These are phyloP conservation scores for Drosophila asahinai DNA, from an alignment of 1,140 invertebrate species.

Conservation along the genomic window DNA sequence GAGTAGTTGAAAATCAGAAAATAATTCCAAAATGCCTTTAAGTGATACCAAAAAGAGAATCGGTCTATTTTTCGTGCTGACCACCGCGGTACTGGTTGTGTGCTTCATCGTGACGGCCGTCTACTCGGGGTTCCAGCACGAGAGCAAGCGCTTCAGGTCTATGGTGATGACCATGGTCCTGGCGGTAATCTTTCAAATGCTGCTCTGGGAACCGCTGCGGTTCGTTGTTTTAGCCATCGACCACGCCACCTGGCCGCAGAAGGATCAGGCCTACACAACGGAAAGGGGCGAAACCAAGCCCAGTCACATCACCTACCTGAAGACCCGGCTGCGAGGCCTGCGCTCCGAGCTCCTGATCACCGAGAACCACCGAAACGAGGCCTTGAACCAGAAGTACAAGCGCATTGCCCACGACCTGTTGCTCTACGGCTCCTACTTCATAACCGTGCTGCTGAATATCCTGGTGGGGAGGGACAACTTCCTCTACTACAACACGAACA, in stretches of 20 bases:
- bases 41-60: not conserved
- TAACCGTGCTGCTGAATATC: constrained; percentile 41
- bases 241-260: constrained; percentile 41
- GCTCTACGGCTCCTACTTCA: constrained; percentile 54
- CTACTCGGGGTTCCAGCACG: constrained; percentile 47
- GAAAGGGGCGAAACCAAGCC: not conserved
- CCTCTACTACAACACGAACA: constrained; percentile 43
- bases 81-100: not conserved
- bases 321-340: constrained; percentile 29
- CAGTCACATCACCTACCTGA: constrained; percentile 43
- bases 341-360: constrained; percentile 54
- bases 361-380: constrained; percentile 52
- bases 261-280: not conserved
- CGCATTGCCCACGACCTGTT: constrained; percentile 49
- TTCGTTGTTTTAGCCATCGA: constrained; percentile 40
- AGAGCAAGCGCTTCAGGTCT: constrained; percentile 26
- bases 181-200: constrained; percentile 22
- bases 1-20: not conserved
- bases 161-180: constrained; percentile 40
- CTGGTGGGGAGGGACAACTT: constrained; percentile 17
- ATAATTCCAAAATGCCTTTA: not conserved
- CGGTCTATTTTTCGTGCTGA: not conserved
- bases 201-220: constrained; percentile 42
- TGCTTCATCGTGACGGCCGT: not conserved
- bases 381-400: constrained; percentile 53